Evolutionary conservation across 2,888 invertebrate species (phyloP).

Genomic region (Thereva unica): DNA sequence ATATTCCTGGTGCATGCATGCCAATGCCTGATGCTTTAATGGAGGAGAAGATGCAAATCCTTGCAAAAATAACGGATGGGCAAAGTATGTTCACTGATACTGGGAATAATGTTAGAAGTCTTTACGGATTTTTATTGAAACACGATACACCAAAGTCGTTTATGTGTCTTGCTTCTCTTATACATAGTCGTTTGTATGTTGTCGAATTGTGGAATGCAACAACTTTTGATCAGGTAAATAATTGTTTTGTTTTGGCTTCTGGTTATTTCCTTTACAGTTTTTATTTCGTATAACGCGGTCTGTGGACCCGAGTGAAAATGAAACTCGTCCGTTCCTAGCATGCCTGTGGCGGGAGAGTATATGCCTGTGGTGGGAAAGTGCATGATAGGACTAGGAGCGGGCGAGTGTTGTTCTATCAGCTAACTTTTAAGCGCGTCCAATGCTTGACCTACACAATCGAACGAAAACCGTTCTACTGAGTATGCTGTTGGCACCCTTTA

Average conservation of each 20-base stretch:
- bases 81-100: constrained; percentile 34
- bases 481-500: no score
- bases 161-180: constrained; percentile 41
- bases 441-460: no score
- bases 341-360: no score
- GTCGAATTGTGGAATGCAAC: constrained; percentile 42
- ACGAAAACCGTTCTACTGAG: no score
- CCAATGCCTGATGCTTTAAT: no score
- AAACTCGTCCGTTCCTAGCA: no score
- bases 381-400: no score
- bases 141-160: constrained; percentile 33
- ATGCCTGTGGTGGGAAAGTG: no score
- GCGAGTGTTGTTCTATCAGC: no score
- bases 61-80: neutral
- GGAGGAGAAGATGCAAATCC: constrained; percentile 9
- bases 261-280: neutral
- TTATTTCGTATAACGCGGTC: neutral
- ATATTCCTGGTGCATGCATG: no score
- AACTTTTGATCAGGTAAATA: constrained; percentile 40
- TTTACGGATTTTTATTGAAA: constrained; percentile 21
- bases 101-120: constrained; percentile 29
- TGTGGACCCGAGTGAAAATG: no score
- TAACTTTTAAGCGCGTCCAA: no score
- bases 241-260: neutral
- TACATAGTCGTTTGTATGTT: constrained; percentile 42